A percentile compares a stretch with the other conserved stretches of the same genome.
These are phyloP conservation scores for Napeogenes inachia DNA, from an alignment of 2,888 invertebrate genomes.

Conservation along the genomic window DNA sequence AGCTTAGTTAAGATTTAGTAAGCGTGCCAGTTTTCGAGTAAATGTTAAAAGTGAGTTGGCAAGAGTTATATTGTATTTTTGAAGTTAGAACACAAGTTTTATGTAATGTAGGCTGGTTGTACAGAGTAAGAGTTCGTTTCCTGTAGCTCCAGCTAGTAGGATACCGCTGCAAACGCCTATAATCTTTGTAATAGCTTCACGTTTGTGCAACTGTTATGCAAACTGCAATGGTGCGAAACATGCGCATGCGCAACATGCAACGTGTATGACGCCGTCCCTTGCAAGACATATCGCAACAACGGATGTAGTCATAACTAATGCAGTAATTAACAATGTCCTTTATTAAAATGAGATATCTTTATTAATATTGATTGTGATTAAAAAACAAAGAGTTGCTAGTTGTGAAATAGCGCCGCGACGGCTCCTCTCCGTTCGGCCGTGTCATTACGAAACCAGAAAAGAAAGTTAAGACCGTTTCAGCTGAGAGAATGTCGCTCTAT, in stretches of 20 bases:
- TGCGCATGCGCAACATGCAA: conserved; percentile 48
- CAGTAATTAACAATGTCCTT: background rate
- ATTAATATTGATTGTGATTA: conserved; percentile 21
- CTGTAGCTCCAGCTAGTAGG: conserved; percentile 39
- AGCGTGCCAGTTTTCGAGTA: background rate
- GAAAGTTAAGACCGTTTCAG: conserved; percentile 62
- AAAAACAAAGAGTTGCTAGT: conserved; percentile 40
- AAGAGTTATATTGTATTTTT: conserved; percentile 24
- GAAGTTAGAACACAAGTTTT: conserved; percentile 24
- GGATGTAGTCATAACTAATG: conserved; percentile 6
- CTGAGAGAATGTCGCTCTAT: conserved; percentile 57
- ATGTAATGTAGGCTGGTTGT: conserved; percentile 24
- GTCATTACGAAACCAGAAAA: conserved; percentile 70
- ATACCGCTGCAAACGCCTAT: conserved; percentile 46
- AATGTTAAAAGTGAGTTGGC: background rate
- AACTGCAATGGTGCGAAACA: conserved; percentile 66
- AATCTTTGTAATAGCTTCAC: conserved; percentile 58
- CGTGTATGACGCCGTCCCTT: conserved; percentile 28
- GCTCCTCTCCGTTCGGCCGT: conserved; percentile 58
- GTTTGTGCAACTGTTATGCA: conserved; percentile 71
- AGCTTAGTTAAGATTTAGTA: background rate
- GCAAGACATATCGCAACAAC: conserved; percentile 24
- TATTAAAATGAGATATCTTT: conserved; percentile 6
- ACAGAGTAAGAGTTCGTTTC: conserved; percentile 59
- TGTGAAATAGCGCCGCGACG: conserved; percentile 47